Evolutionary conservation across 2,113 vertebrate species (phyloP).

Genomic region (Patagioenas fasciata): DNA sequence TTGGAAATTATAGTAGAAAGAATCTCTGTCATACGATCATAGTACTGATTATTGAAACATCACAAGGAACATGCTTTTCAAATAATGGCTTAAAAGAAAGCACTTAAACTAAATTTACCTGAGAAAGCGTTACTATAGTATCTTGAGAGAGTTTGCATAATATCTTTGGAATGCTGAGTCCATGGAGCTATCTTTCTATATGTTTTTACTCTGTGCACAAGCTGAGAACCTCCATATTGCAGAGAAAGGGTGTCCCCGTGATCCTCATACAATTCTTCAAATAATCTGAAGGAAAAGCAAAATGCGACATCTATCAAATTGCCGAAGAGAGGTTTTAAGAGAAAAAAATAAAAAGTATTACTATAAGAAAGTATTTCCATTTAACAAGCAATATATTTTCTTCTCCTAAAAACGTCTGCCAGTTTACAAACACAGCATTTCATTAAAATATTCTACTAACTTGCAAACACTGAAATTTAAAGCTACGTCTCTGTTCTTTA

Average conservation of each 20-base stretch:
- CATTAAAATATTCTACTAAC: not conserved
- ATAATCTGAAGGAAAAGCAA: conserved; percentile 79
- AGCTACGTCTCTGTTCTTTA: not conserved
- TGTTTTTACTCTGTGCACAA: conserved; percentile 97
- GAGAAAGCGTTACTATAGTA: conserved; percentile 98
- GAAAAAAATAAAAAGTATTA: not conserved
- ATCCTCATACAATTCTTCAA: conserved; percentile 98
- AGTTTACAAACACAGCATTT: not conserved
- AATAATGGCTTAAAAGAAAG: not conserved
- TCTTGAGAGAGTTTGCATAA: conserved; percentile 95
- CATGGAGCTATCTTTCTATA: conserved; percentile 97
- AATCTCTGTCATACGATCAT: not conserved
- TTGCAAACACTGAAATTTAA: not conserved
- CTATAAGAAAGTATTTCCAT: not conserved
- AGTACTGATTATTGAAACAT: not conserved
- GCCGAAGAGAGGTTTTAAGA: not conserved
- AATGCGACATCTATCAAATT: not conserved
- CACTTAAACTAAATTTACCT: conserved; percentile 74
- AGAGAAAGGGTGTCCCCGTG: conserved; percentile 96
- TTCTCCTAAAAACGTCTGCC: not conserved
- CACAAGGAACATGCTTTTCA: not conserved
- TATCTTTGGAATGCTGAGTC: conserved; percentile 98
- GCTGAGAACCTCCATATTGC: conserved; percentile 96
- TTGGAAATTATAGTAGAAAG: not conserved
- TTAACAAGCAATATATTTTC: not conserved